Conservation (phyloP, 1,140 invertebrate species). For the Planococcus citri region DNA sequence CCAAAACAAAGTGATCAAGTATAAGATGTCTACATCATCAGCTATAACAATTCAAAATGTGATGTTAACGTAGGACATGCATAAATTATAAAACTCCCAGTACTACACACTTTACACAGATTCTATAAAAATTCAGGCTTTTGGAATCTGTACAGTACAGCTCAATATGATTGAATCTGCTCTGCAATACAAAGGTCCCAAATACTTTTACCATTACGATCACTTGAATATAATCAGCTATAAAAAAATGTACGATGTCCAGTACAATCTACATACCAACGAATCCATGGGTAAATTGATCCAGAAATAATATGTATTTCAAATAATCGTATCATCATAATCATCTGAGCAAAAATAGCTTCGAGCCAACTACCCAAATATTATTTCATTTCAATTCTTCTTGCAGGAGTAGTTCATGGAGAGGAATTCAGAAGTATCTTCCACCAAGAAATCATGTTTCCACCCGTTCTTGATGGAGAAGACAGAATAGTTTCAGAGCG, state of each 20-base stretch:
- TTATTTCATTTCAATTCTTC: neutral
- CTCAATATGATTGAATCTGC: neutral
- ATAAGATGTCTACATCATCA: no score
- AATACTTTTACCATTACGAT: slow-evolving; percentile 4
- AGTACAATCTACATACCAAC: neutral
- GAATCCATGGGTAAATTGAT: neutral
- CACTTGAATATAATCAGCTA: neutral
- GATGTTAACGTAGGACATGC: no score
- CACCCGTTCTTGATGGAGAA: neutral
- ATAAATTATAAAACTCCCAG: no score
- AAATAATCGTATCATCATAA: no score
- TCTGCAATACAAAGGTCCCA: neutral
- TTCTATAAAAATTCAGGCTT: neutral
- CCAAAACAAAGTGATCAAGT: no score
- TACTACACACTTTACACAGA: no score
- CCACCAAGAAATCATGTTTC: neutral
- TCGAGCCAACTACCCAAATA: no score
- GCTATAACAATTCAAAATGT: no score
- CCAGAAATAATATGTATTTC: neutral
- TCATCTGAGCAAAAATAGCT: no score
- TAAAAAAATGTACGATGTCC: neutral
- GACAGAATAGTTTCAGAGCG: neutral
- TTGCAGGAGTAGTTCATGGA: neutral
- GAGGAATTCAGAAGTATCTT: neutral
- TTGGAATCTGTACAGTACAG: neutral